Percentiles rank a stretch among this genome's conserved stretches.
Conservation (phyloP, 30 jellyfish, hydroid and myxozoan species). For the Aurelia coerulea region DNA sequence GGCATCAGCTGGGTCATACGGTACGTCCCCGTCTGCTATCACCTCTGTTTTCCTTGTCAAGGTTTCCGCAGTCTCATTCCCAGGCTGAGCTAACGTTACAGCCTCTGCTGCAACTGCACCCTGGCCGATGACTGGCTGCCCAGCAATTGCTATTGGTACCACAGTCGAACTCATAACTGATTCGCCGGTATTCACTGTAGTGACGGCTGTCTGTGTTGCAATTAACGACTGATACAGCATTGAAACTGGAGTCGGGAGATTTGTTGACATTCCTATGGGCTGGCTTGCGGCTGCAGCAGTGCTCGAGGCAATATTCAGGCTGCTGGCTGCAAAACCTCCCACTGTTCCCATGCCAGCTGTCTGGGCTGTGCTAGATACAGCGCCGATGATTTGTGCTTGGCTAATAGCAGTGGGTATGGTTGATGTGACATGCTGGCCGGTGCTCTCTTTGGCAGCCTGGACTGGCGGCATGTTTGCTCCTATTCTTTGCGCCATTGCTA, state of each 20-base stretch:
- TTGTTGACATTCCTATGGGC: background rate
- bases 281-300: background rate
- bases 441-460: background rate
- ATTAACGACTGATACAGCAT: background rate
- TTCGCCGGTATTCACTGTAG: background rate
- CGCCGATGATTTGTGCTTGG: background rate
- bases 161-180: background rate
- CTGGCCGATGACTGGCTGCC: background rate
- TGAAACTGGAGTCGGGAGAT: background rate
- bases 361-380: background rate
- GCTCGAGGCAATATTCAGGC: background rate
- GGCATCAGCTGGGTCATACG: constrained; percentile 59
- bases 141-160: background rate
- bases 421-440: background rate
- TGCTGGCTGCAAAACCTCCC: background rate
- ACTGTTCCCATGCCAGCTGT: background rate
- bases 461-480: background rate
- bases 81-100: background rate
- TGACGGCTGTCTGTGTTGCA: background rate
- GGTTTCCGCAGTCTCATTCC: background rate
- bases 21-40: constrained; percentile 41
- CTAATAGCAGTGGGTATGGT: background rate
- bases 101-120: background rate
- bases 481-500: background rate
- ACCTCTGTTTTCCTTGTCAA: background rate